Conservation (phyloP, 2,797 vertebrate species). For the Chaunax sp. region DNA sequence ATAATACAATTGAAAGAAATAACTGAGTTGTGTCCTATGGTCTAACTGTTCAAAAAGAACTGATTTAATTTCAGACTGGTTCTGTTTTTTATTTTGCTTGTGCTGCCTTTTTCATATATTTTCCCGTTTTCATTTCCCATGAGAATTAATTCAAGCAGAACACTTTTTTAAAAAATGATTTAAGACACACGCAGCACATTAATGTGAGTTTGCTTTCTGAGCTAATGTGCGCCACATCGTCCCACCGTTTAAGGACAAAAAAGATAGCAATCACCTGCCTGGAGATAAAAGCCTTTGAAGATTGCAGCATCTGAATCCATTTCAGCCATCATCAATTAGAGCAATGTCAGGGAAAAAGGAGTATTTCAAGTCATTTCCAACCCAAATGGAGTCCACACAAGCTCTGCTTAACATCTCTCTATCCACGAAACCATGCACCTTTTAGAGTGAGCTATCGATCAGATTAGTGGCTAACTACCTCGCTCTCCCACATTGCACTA, state of each 20-base stretch:
- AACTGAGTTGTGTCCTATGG: constrained; percentile 64
- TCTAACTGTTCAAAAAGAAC: constrained; percentile 63
- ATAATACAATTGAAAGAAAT: constrained; percentile 64
- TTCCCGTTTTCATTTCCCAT: constrained; percentile 41
- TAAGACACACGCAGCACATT: constrained; percentile 52
- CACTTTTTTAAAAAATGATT: constrained; percentile 39
- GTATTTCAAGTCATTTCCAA: constrained; percentile 33
- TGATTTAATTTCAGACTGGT: constrained; percentile 55
- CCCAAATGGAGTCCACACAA: constrained; percentile 22
- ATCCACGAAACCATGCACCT: constrained; percentile 3
- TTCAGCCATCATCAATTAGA: constrained; percentile 45
- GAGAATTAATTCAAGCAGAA: constrained; percentile 59
- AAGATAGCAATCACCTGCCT: constrained; percentile 37
- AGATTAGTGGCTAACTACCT: constrained; percentile 2
- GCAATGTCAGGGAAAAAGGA: constrained; percentile 20
- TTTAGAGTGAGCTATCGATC: constrained; percentile 38
- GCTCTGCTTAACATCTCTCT: constrained; percentile 21
- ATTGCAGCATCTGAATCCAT: constrained; percentile 53
- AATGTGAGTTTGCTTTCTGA: constrained; percentile 57
- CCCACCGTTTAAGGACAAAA: constrained; percentile 35
- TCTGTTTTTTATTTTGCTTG: constrained; percentile 55
- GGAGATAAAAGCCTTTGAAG: constrained; percentile 61
- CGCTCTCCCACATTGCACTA: background rate
- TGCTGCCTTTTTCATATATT: constrained; percentile 42
- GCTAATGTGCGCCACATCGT: constrained; percentile 50